Base-by-base conservation (phyloP, 2,113 vertebrate genomes). In the Equus quagga region DNA sequence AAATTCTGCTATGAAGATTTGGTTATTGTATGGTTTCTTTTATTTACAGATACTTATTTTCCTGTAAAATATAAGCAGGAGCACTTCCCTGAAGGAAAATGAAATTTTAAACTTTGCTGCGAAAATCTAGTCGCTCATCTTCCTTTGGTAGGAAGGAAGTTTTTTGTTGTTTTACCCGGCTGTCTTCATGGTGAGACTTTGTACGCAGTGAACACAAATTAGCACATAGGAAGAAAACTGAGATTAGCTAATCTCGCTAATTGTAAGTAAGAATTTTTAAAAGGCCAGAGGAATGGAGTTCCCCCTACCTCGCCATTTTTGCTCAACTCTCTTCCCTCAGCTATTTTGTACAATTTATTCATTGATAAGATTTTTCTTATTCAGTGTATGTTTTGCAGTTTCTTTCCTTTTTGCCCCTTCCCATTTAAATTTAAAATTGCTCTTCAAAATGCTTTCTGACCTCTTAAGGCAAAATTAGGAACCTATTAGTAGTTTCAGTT, bases 1-100 rank as follows among this genome's bases (percentile, higher is more conserved):
- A 95, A 87, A 87, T 96, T 60, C 75, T 85, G 81, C 28, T n/a
- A 62, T 49, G 19, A 76, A 96, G 73, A 72, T 96, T 65, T 62
- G 41, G 54, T 18, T 70, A 51, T 14, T 87, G 49, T 60, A 44
- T 46, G 41, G 54, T 80, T 96, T 72, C 76, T 75, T 92, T 89
- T 82, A 70, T 85, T 95, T 76, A 17, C 24, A 67, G 44, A 85
- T 79, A 44, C 41, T 78, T 67, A n/a, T 23, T 86, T 93, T 89
- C 62, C 70, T 81, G 11, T 91, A 88, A 97, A 81, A 54, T 75
- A 76, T 56, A 2, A 75, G n/a, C 78, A 79, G 78, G 44, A 80
- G 18, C 44, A 4, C 85, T 72, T 41, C 31, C 18, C 28, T 56
- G 60, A 76, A 72, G 70, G 23, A 89, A 92, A 91, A 89, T 65